Evolutionary conservation across 2,888 invertebrate genomes (phyloP).

Genomic region (Halocaridina rubra): DNA sequence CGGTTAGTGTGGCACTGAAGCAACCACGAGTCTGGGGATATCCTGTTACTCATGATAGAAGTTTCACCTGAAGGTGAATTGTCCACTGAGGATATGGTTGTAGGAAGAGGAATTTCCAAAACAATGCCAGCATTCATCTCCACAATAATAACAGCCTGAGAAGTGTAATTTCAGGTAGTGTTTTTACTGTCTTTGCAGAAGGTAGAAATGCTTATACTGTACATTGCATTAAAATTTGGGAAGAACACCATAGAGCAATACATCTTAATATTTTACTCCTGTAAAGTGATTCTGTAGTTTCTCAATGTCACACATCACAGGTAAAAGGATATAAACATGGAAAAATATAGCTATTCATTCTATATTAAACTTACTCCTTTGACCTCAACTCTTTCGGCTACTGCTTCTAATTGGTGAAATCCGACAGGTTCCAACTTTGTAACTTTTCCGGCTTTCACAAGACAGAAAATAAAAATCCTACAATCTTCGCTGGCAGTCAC

Average conservation of each 20-base stretch:
- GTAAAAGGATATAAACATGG: no score
- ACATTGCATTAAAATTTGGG: no score
- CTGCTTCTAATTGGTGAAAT: slow-evolving; percentile 34
- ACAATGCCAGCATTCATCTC: slow-evolving; percentile 21
- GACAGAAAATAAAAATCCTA: slow-evolving; percentile 35
- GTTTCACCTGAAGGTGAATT: background rate
- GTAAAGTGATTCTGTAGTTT: no score
- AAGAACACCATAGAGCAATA: no score
- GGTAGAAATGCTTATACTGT: no score
- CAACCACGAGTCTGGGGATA: slow-evolving; percentile 42
- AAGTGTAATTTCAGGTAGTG: background rate
- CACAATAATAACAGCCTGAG: slow-evolving; percentile 10
- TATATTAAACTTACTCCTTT: slow-evolving; percentile 34
- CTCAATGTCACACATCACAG: no score
- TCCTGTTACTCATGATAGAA: background rate
- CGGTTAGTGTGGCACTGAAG: slow-evolving; percentile 12
- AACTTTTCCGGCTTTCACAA: slow-evolving; percentile 28
- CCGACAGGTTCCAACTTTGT: slow-evolving; percentile 52
- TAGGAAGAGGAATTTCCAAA: background rate
- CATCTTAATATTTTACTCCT: no score
- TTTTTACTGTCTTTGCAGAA: no score
- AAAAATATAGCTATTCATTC: no score
- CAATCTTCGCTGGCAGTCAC: slow-evolving; percentile 46
- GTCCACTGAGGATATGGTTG: background rate
- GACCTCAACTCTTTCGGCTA: slow-evolving; percentile 40